Evolutionary conservation across 2,113 vertebrate genomes (phyloP).

Genomic region (Ceuthmochares aereus): DNA sequence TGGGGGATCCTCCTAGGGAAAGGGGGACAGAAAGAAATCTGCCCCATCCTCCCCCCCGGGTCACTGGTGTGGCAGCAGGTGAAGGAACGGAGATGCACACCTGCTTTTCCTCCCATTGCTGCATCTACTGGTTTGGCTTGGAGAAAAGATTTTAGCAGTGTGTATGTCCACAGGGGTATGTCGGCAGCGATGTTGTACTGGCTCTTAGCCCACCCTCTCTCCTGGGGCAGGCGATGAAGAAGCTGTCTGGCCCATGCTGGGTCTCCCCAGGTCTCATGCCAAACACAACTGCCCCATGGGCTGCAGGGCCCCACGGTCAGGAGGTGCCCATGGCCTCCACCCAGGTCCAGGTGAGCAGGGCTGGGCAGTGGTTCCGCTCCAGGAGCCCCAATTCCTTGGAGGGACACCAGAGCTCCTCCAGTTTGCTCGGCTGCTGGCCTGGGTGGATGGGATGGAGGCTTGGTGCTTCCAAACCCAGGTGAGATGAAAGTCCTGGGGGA

Average conservation of each 20-base stretch:
- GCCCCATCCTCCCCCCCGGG: not conserved
- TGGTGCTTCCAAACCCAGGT: not conserved
- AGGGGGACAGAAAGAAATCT: not conserved
- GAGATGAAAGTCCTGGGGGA: not conserved
- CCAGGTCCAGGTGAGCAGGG: not conserved
- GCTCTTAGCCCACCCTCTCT: not conserved
- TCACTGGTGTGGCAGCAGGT: not conserved
- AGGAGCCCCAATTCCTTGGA: not conserved
- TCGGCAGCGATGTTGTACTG: not conserved
- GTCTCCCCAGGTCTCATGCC: not conserved
- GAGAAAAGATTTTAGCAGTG: not conserved
- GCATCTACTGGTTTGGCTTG: not conserved
- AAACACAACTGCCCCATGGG: not conserved
- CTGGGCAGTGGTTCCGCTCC: not conserved
- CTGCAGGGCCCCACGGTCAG: not conserved
- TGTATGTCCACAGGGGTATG: not conserved
- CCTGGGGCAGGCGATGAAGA: not conserved
- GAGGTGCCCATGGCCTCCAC: not conserved
- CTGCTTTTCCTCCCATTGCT: not conserved
- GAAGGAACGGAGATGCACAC: not conserved
- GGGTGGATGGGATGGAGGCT: not conserved
- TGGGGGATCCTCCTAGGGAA: not conserved
- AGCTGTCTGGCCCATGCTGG: not conserved
- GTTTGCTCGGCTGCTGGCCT: not conserved
- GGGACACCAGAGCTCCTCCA: rapidly evolving